phyloP scores from a whole-genome alignment of 2,113 vertebrate genomes.

The Micronycteris hirsuta region DNA sequence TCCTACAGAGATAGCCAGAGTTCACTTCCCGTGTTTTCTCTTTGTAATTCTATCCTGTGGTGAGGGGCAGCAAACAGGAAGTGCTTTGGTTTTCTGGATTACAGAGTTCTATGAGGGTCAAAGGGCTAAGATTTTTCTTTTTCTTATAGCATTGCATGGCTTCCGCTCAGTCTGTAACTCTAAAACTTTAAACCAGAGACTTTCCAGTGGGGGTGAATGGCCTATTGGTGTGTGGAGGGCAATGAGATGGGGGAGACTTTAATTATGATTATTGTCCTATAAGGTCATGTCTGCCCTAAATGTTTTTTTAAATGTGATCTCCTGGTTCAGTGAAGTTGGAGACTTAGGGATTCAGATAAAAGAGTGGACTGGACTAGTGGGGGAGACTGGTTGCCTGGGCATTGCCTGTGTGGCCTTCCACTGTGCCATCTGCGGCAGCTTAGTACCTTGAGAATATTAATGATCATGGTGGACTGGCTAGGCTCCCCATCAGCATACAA shows the following conservation, averaged over 20 bases:
- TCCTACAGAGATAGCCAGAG: background rate
- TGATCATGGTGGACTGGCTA: background rate
- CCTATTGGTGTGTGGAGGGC: background rate
- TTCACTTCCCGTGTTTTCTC: background rate
- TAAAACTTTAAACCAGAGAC: background rate
- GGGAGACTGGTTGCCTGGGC: background rate
- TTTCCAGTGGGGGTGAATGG: background rate
- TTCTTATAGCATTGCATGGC: background rate
- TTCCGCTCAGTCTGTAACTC: background rate
- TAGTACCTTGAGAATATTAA: background rate
- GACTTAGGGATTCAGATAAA: background rate
- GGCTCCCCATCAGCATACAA: background rate
- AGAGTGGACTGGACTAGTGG: background rate
- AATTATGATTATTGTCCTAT: background rate
- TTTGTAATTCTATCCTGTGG: background rate
- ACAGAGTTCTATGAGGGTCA: background rate
- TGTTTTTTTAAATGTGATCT: background rate
- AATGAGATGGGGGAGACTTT: background rate
- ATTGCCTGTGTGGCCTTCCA: background rate
- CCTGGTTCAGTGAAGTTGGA: background rate
- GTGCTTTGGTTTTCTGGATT: background rate
- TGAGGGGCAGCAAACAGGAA: background rate
- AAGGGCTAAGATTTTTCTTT: background rate
- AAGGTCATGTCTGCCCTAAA: background rate
- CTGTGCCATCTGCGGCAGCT: background rate